Conservation (phyloP, 2,888 invertebrate genomes). For the Drosophila longiperda region DNA sequence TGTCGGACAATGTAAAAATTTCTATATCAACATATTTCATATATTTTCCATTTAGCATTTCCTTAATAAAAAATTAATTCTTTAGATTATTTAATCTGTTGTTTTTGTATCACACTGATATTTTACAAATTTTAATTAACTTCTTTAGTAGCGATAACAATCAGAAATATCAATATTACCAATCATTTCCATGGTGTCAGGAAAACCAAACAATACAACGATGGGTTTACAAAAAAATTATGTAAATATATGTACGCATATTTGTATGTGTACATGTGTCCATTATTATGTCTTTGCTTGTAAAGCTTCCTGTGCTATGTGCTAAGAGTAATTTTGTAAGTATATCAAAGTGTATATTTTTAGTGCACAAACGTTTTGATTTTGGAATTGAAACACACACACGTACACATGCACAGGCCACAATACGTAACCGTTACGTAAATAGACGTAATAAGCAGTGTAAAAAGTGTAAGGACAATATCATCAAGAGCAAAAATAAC, state of each 20-base stretch:
- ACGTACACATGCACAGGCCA: background rate
- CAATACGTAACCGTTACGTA: slow-evolving; percentile 40
- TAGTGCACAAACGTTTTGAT: slow-evolving; percentile 49
- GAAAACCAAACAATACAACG: background rate
- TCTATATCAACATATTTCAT: background rate
- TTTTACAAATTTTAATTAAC: background rate
- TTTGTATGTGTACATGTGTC: slow-evolving; percentile 5
- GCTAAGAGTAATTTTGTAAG: slow-evolving; percentile 37
- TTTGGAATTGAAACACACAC: slow-evolving; percentile 65
- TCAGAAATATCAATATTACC: background rate
- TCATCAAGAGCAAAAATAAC: slow-evolving; percentile 21
- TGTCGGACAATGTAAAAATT: background rate
- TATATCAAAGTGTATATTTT: slow-evolving; percentile 52
- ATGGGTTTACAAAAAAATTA: background rate
- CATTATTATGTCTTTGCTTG: background rate
- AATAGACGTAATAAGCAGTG: slow-evolving; percentile 60
- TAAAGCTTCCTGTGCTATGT: slow-evolving; percentile 2
- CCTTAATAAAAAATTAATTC: background rate
- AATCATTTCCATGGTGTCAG: background rate
- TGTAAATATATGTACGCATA: slow-evolving; percentile 3
- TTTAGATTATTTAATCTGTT: background rate
- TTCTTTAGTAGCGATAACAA: background rate
- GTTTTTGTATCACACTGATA: background rate
- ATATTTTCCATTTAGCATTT: background rate
- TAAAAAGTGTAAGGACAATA: slow-evolving; percentile 30